Conservation (phyloP, 2,113 vertebrate genomes). For the Macaca nemestrina region DNA sequence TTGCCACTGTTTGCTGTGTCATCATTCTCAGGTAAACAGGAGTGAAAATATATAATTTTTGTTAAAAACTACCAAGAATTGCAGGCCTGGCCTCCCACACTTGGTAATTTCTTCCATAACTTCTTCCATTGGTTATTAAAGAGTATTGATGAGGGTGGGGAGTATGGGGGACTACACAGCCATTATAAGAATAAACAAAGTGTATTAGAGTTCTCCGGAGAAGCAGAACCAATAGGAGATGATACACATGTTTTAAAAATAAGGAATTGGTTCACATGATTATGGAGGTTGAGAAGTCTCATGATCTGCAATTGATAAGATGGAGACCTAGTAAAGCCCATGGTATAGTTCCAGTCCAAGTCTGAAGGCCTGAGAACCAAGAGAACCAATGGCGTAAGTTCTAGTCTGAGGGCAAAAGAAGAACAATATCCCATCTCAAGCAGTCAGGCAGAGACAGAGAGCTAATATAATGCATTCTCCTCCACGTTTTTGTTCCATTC, state of each 20-base stretch:
- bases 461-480: background rate
- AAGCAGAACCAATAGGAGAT: background rate
- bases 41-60: background rate
- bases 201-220: background rate
- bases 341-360: background rate
- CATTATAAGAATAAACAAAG: background rate
- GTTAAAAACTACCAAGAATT: background rate
- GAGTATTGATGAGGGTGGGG: background rate
- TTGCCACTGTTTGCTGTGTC: background rate
- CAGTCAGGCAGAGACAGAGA: background rate
- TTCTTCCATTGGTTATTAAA: background rate
- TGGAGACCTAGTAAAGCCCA: background rate
- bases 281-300: background rate
- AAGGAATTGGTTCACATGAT: background rate
- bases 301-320: background rate
- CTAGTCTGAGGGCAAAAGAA: background rate
- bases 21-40: background rate
- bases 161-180: background rate
- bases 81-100: background rate
- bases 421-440: background rate
- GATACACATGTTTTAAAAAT: background rate
- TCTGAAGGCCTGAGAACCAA: background rate
- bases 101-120: slow-evolving; percentile 1
- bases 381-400: background rate
- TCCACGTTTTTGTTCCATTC: background rate